Percentiles rank a stretch among this genome's conserved stretches.
phyloP scores from a whole-genome alignment of 1,140 invertebrate genomes.

The Portunus trituberculatus region DNA sequence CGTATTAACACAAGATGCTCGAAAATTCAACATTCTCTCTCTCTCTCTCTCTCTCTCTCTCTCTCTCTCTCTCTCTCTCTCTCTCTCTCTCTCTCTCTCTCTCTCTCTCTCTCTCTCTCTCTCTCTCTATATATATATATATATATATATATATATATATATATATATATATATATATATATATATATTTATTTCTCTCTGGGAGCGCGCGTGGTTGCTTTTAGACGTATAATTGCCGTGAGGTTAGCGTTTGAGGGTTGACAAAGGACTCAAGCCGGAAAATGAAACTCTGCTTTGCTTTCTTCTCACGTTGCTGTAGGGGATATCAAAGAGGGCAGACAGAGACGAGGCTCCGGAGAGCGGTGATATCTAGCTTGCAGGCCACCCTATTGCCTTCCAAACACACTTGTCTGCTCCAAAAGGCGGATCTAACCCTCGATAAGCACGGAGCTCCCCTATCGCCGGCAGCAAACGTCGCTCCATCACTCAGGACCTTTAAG shows the following conservation, averaged over 20 bases:
- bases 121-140: neutral
- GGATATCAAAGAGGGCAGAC: neutral
- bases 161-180: neutral
- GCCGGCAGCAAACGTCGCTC: neutral
- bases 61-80: neutral
- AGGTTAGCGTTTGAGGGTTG: slow-evolving; percentile 6
- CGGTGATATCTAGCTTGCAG: neutral
- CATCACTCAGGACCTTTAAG: neutral
- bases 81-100: neutral
- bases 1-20: neutral
- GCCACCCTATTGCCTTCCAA: neutral
- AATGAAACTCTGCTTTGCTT: neutral
- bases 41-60: neutral
- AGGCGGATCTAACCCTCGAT: neutral
- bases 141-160: neutral
- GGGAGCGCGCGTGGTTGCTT: neutral
- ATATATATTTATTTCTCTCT: neutral
- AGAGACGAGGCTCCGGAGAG: neutral
- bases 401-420: neutral
- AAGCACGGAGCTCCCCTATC: neutral
- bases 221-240: neutral
- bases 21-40: neutral
- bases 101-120: too few relatives aligned
- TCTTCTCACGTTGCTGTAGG: neutral
- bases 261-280: neutral